Percentiles rank a stretch among this genome's conserved stretches.
Conservation (phyloP, 2,888 invertebrate species). For the Drosophila cyrtoloma region DNA sequence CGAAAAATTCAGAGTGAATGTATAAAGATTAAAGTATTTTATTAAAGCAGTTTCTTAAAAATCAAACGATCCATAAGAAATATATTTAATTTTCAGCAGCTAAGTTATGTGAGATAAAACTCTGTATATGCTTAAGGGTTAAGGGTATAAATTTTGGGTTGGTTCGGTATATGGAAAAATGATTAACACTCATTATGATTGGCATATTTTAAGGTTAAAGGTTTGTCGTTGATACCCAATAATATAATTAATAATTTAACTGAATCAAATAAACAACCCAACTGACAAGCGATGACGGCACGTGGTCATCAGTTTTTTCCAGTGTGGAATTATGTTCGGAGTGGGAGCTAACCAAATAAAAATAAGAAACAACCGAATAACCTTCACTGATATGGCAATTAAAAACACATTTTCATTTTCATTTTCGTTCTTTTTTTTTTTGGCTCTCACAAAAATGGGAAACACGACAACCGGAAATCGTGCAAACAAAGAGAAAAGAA, state of each 20-base stretch:
- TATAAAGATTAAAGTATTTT: not conserved
- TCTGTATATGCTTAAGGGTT: not conserved
- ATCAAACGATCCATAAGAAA: not conserved
- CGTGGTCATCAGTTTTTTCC: slow-evolving; percentile 25
- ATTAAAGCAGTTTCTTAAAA: not conserved
- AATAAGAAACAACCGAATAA: slow-evolving; percentile 23
- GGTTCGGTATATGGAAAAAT: not conserved
- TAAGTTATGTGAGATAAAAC: not conserved
- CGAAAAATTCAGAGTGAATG: not conserved
- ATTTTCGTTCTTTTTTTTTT: not conserved
- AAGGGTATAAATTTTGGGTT: not conserved
- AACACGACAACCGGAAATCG: slow-evolving; percentile 34
- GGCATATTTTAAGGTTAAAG: slow-evolving; percentile 1
- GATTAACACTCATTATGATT: slow-evolving; percentile 5
- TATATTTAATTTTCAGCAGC: not conserved
- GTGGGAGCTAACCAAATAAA: slow-evolving; percentile 8
- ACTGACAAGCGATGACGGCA: slow-evolving; percentile 37
- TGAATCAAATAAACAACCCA: slow-evolving; percentile 4
- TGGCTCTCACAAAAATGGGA: slow-evolving; percentile 5
- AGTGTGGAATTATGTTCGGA: not conserved
- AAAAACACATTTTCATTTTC: slow-evolving; percentile 62
- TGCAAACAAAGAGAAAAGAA: slow-evolving; percentile 11
- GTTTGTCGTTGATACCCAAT: slow-evolving; percentile 20
- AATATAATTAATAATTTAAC: slow-evolving; percentile 57
- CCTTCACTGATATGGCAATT: slow-evolving; percentile 51